Evolutionary conservation across 2,888 invertebrate genomes (phyloP).

Genomic region (Melanostoma scalare): DNA sequence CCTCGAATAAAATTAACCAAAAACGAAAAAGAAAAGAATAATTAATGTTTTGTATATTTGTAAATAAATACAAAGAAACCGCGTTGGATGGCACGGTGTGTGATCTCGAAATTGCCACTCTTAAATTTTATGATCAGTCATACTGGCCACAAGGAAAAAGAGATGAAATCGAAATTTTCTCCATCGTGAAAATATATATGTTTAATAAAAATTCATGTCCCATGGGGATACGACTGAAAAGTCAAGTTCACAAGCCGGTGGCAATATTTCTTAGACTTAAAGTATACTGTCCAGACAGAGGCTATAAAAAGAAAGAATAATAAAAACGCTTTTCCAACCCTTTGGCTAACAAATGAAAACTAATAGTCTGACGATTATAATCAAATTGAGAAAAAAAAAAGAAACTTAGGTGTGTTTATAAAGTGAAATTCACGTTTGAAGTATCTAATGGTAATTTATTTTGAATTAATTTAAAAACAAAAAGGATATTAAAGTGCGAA

Average conservation of each 20-base stretch:
- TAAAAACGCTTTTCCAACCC: too few relatives aligned
- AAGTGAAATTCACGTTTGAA: conserved; percentile 46
- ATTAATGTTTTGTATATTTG: conserved; percentile 47
- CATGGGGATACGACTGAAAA: conserved; percentile 21
- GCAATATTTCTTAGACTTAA: neutral
- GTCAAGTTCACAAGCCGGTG: conserved; percentile 20
- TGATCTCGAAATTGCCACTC: conserved; percentile 44
- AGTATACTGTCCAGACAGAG: conserved; percentile 12
- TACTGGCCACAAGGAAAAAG: conserved; percentile 27
- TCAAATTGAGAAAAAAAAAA: neutral
- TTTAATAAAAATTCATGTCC: conserved; percentile 13
- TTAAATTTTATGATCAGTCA: conserved; percentile 62
- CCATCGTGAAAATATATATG: conserved; percentile 10
- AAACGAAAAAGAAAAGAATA: conserved; percentile 5
- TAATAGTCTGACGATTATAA: too few relatives aligned
- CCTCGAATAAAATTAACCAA: conserved; percentile 43
- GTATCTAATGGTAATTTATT: conserved; percentile 42
- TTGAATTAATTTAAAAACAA: conserved; percentile 35
- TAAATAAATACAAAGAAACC: conserved; percentile 52
- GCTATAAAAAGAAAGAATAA: too few relatives aligned
- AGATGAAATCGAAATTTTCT: conserved; percentile 18
- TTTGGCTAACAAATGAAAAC: neutral
- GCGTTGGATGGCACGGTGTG: conserved; percentile 30
- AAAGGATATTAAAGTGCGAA: conserved; percentile 44
- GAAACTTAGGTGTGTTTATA: conserved; percentile 12